Base-by-base conservation (phyloP, 1,140 invertebrate species). In the Hycleus cichorii region DNA sequence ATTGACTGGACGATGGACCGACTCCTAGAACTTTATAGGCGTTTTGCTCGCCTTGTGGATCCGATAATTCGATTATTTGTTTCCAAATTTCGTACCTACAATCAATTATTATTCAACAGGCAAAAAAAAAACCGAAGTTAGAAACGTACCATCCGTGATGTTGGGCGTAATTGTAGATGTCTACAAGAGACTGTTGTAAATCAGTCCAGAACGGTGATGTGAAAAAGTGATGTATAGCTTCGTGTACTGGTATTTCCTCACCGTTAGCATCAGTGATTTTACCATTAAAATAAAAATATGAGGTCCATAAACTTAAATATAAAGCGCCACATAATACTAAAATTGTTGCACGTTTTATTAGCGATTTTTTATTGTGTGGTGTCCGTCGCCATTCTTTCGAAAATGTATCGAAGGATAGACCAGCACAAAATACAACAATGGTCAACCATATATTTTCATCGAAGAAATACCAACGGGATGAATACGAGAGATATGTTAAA, bases 211-310 rank as follows among this genome's bases (percentile, higher is more conserved):
- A 84, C 8, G 91, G 91, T 7, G 92, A 94, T 1, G 89, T 92
- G 54, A 96, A 85, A 69, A 97, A 93, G 73, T 97, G 91, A 63
- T 87, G 81, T 0, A 95, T 61, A 0, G 93, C 92, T 72, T 96
- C 93, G 50, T 90, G 83, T 4, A 95, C 73, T 54, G 90, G 91
- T 1, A 95, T 84, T 69, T 90, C 85, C 64, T 95, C 90, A 4
- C 92, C 93, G 59, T 95, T 86, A 50, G 85, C 86, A 67, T 93
- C 90, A 1, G 85, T 88, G 10, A 97, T 79, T 43, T 83, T 87
- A 9, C 91, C 90, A 71, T 96, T 95, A 73, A 95, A 96, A 73
- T 92, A 94, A 10, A 97, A 75, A 60, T 86, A 91, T 26, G 87
- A 87, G 24, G 76, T 72, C 85, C 88, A 91, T 1, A 95, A 66